A percentile compares a stretch with the other conserved stretches of the same genome.
These are phyloP conservation scores for Meliscaeva auricollis DNA, from an alignment of 2,888 invertebrate genomes.

Conservation along the genomic window DNA sequence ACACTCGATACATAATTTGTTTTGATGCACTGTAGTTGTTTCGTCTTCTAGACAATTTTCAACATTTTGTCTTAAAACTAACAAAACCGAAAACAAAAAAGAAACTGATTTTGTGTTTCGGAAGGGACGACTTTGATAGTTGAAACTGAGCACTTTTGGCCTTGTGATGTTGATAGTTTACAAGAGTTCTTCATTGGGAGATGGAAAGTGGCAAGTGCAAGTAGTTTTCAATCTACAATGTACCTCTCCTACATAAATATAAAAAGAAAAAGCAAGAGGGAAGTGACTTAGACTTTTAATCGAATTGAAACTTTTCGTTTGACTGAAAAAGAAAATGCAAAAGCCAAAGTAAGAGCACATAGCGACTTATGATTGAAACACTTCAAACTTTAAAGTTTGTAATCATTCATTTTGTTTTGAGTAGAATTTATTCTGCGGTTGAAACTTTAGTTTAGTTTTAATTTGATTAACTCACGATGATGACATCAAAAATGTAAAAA, in stretches of 20 bases:
- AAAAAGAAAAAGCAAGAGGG: background rate
- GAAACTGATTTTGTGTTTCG: too few species aligned
- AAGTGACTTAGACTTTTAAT: constrained; percentile 61
- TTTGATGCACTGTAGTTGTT: too few species aligned
- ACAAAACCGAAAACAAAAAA: too few species aligned
- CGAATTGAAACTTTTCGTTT: constrained; percentile 62
- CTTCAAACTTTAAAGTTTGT: constrained; percentile 49
- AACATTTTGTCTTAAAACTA: too few species aligned
- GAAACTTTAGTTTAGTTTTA: too few species aligned
- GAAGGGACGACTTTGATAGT: background rate
- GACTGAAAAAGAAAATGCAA: constrained; percentile 34
- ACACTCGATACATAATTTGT: too few species aligned
- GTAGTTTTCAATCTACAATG: background rate
- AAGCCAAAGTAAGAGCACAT: constrained; percentile 18
- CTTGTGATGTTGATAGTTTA: background rate
- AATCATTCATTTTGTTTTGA: background rate
- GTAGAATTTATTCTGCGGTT: too few species aligned
- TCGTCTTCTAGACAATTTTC: too few species aligned
- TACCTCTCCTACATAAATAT: background rate
- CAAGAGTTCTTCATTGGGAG: background rate
- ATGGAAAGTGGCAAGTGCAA: background rate
- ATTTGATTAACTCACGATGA: too few species aligned
- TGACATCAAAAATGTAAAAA: too few species aligned
- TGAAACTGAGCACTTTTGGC: background rate
- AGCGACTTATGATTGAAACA: constrained; percentile 49